Evolutionary conservation across 2,888 invertebrate genomes (phyloP).

Genomic region (Epiblema foenella): DNA sequence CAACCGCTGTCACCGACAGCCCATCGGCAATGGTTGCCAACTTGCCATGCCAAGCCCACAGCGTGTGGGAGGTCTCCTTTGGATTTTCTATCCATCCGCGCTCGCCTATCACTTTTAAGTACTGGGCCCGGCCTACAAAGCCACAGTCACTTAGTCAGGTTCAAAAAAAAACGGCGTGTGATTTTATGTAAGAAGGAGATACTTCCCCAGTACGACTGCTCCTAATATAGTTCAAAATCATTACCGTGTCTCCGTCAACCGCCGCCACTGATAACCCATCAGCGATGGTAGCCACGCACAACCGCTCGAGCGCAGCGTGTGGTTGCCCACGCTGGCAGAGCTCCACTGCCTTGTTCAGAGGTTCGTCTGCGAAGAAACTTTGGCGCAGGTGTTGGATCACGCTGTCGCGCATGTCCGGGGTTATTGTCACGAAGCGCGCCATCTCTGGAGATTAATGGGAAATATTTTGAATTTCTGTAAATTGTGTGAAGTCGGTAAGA

Average conservation of each 20-base stretch:
- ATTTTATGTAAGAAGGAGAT: too few relatives aligned
- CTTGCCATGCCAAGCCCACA: too few relatives aligned
- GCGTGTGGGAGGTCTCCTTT: too few relatives aligned
- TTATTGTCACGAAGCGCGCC: constrained; percentile 69
- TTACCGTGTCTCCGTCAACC: constrained; percentile 86
- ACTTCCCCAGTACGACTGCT: too few relatives aligned
- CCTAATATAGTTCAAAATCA: neutral
- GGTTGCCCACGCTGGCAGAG: constrained; percentile 89
- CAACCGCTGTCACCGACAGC: too few relatives aligned
- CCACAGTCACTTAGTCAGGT: too few relatives aligned
- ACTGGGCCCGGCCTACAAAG: too few relatives aligned
- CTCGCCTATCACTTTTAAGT: too few relatives aligned
- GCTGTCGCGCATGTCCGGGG: constrained; percentile 77
- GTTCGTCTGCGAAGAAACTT: constrained; percentile 93
- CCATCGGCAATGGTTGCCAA: too few relatives aligned
- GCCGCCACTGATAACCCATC: constrained; percentile 91
- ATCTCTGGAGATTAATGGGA: constrained; percentile 53
- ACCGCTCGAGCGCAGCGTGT: constrained; percentile 89
- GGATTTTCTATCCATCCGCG: too few relatives aligned
- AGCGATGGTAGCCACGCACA: constrained; percentile 89
- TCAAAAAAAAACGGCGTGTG: too few relatives aligned
- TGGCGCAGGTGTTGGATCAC: constrained; percentile 89
- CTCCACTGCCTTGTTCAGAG: constrained; percentile 90
- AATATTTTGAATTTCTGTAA: neutral
- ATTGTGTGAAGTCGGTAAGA: too few relatives aligned